Percentiles rank a stretch among this genome's conserved stretches.
phyloP scores from a whole-genome alignment of 2,888 invertebrate species.

The Tethea ocularis region DNA sequence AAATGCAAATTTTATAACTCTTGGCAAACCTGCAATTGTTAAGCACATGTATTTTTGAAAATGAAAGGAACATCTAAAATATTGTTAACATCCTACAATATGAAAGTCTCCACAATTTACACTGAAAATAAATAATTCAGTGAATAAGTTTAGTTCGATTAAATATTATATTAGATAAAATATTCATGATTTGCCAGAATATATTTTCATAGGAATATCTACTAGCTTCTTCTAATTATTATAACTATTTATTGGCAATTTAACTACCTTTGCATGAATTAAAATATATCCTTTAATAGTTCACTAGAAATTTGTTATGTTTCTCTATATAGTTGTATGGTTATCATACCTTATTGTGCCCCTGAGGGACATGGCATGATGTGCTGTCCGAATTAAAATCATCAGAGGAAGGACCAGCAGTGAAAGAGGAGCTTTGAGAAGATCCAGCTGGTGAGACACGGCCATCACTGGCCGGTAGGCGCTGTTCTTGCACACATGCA shows the following conservation, averaged over 20 bases:
- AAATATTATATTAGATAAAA: background rate
- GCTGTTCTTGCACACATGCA: conserved; percentile 98
- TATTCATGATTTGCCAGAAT: background rate
- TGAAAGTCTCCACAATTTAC: conserved; percentile 41
- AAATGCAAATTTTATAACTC: conserved; percentile 82
- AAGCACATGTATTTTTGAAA: conserved; percentile 57
- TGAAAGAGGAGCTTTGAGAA: conserved; percentile 73
- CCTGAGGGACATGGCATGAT: conserved; percentile 65
- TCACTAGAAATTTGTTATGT: conserved; percentile 7
- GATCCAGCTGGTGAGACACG: conserved; percentile 85
- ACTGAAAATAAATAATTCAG: conserved; percentile 52
- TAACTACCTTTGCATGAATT: conserved; percentile 11
- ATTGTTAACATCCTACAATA: conserved; percentile 38
- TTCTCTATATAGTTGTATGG: conserved; percentile 10
- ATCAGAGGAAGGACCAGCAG: conserved; percentile 70
- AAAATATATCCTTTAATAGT: conserved; percentile 10
- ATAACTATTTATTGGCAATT: background rate
- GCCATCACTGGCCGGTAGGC: conserved; percentile 87
- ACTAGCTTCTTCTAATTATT: background rate
- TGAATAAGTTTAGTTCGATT: conserved; percentile 26
- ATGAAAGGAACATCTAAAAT: conserved; percentile 36
- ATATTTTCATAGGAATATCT: background rate
- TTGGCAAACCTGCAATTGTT: conserved; percentile 84
- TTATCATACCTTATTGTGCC: conserved; percentile 88
- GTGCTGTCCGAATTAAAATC: conserved; percentile 80